These are phyloP conservation scores for Alca torda DNA, from an alignment of 2,797 vertebrate species.

Conservation along the genomic window DNA sequence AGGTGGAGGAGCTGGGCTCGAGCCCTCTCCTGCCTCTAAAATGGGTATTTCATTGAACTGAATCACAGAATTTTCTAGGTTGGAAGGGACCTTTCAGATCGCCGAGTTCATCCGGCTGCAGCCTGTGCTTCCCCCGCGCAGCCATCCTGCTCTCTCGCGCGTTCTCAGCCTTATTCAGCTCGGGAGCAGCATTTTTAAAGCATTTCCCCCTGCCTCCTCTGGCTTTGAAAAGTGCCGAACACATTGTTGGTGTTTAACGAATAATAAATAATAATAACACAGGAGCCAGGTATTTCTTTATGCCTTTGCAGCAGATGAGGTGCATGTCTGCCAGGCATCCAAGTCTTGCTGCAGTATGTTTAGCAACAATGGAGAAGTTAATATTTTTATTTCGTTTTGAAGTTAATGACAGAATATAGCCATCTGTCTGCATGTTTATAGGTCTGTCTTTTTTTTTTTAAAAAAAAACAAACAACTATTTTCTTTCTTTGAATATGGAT, in stretches of 20 bases:
- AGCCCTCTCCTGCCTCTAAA: not conserved
- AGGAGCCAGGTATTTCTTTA: not conserved
- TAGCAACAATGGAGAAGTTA: not conserved
- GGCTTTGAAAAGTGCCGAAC: not conserved
- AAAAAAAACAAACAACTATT: not conserved
- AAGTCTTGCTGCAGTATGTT: not conserved
- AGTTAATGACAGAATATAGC: slow-evolving; percentile 23
- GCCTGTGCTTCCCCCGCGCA: too few relatives aligned
- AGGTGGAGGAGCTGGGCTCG: not conserved
- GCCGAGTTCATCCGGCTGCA: rapidly evolving
- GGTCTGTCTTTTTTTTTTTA: not conserved
- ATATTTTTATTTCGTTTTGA: slow-evolving; percentile 19
- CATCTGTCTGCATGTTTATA: slow-evolving; percentile 22
- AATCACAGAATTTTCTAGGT: not conserved
- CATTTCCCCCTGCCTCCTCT: too few relatives aligned
- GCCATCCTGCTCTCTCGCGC: rapidly evolving
- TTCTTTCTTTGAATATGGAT: not conserved
- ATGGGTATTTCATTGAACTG: rapidly evolving
- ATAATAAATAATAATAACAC: not conserved
- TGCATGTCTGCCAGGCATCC: not conserved
- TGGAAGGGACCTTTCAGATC: not conserved
- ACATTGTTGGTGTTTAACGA: not conserved
- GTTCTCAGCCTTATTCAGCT: not conserved
- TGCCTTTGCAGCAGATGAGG: not conserved
- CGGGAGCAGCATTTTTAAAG: not conserved